Evolutionary conservation across 2,888 invertebrate species (phyloP).

Genomic region (Phengaris alcon): DNA sequence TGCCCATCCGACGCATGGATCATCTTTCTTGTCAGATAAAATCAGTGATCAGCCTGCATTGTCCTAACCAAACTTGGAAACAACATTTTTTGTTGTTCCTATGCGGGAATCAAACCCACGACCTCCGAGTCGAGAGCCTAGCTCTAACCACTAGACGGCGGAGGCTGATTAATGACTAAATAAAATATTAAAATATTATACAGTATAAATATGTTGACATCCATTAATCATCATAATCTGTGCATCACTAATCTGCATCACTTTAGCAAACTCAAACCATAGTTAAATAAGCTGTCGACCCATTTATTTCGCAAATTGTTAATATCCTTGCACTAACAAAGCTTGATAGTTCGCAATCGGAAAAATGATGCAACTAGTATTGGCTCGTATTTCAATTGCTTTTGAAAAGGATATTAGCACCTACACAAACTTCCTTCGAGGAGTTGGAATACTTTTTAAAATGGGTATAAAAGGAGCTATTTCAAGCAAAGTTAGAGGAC

Average conservation of each 20-base stretch:
- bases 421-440: neutral
- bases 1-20: no score
- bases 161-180: no score
- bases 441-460: neutral
- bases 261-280: conserved; percentile 20
- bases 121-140: no score
- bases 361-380: conserved; percentile 34
- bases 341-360: conserved; percentile 30
- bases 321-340: conserved; percentile 43
- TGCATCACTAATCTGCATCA: neutral
- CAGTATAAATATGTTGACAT: neutral
- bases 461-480: no score
- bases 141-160: no score
- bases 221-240: conserved; percentile 15
- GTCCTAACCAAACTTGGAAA: no score
- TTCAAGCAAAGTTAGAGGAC: no score
- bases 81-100: no score
- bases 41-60: no score
- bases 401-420: neutral
- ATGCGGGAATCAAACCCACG: no score
- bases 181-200: no score
- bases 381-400: neutral
- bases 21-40: no score
- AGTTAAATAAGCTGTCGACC: conserved; percentile 29
- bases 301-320: conserved; percentile 42